Evolutionary conservation across 2,797 vertebrate genomes (phyloP).

Genomic region (Lutjanus argentimaculatus): DNA sequence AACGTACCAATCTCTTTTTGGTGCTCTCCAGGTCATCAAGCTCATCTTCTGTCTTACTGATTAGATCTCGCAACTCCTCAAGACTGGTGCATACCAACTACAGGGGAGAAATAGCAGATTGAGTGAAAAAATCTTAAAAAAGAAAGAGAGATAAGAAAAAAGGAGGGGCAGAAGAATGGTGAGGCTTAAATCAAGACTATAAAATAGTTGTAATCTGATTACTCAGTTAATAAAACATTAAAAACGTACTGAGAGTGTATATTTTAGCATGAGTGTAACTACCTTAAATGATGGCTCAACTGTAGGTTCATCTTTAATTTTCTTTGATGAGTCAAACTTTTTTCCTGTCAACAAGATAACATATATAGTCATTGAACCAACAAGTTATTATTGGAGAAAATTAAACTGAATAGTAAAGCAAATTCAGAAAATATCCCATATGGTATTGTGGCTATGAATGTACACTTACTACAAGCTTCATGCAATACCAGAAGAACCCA

Average conservation of each 20-base stretch:
- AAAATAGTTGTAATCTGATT: not conserved
- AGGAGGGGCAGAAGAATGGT: not conserved
- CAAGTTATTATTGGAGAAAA: not conserved
- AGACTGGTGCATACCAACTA: slow-evolving; percentile 98
- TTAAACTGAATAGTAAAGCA: not conserved
- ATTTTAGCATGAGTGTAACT: slow-evolving; percentile 41
- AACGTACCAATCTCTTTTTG: slow-evolving; percentile 94
- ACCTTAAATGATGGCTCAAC: slow-evolving; percentile 94
- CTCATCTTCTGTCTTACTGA: slow-evolving; percentile 96
- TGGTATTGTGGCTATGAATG: not conserved
- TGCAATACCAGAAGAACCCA: not conserved
- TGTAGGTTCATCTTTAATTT: slow-evolving; percentile 86
- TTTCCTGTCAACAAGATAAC: slow-evolving; percentile 86
- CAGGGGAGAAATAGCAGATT: slow-evolving; percentile 14
- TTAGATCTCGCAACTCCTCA: slow-evolving; percentile 95
- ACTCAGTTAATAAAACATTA: not conserved
- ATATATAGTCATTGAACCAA: not conserved
- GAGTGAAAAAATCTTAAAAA: not conserved
- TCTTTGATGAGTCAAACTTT: slow-evolving; percentile 88
- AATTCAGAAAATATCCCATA: not conserved
- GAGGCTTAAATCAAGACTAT: not conserved
- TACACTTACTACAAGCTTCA: not conserved
- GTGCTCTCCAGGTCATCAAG: slow-evolving; percentile 94
- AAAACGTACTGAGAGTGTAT: not conserved
- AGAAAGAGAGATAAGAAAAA: not conserved